phyloP scores from a whole-genome alignment of 2,888 invertebrate genomes.

The Ophion ellenae region DNA sequence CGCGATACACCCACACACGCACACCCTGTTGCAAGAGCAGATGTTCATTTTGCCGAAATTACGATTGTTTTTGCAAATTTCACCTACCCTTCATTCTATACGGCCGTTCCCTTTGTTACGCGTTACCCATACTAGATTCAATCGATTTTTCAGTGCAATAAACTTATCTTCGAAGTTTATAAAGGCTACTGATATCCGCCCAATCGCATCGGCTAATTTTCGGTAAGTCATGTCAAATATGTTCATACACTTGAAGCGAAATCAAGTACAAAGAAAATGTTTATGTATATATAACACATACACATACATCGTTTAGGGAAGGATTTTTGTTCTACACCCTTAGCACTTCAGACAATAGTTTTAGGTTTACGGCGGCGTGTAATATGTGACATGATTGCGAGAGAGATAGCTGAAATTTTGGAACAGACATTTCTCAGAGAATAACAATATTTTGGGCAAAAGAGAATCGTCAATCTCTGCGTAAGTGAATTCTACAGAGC shows the following conservation, averaged over 20 bases:
- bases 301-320: no score
- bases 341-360: no score
- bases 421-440: no score
- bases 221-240: conserved; percentile 26
- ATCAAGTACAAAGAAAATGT: no score
- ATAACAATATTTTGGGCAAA: no score
- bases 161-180: conserved; percentile 7
- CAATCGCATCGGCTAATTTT: conserved; percentile 28
- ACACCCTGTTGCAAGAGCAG: conserved; percentile 22
- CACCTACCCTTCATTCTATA: conserved; percentile 3
- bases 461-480: no score
- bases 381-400: no score
- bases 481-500: no score
- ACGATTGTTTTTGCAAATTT: conserved; percentile 24
- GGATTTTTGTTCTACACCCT: no score
- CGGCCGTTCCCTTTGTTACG: conserved; percentile 14
- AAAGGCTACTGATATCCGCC: neutral
- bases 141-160: neutral
- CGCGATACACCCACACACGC: neutral
- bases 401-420: no score
- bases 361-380: no score
- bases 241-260: neutral
- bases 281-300: no score
- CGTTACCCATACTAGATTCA: conserved; percentile 5
- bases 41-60: conserved; percentile 53